Base-by-base conservation (phyloP, 2,113 vertebrate genomes). In the Herpetotheres cachinnans region DNA sequence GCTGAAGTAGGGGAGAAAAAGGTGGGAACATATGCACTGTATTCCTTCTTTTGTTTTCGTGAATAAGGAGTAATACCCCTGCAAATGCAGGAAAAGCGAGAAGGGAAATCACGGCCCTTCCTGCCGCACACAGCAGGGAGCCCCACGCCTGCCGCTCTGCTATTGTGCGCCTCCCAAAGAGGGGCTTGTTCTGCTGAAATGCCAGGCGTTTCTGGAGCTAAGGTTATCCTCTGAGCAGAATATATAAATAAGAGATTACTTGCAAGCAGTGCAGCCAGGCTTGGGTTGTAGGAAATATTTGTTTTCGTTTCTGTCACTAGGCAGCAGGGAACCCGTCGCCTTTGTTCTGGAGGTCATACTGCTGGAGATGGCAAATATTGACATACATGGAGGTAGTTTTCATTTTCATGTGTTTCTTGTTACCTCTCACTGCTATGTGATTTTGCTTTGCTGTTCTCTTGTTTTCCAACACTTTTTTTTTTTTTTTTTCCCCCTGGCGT, bases 361-460 rank as follows among this genome's bases (percentile, higher is more conserved):
- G 92, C 87, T 74, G 82, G 90, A 44, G 78, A 89, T 91, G 90
- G 91, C 95, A 97, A 97, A 97, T 97, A 96, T 96, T 96, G 97
- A 97, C 96, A 96, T 91, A 96, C 94, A 89, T 36, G 81, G 86
- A 95, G 95, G 71, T 76, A 94, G 88, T 95, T 95, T 94, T 91
- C 94, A 73, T 95, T 95, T 95, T 94, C 96, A 79, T 62, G 34
- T 95, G 97, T 95, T 97, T 96, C 95, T 96, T 96, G 94, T 97
- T 97, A 96, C 74, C 61, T 91, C 86, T 82, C 30, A 83, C 71
- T 56, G 82, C 76, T 92, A 29, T 36, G 50, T 69, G 69, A 44
- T 94, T 96, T 89, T 76, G 56, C 56, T 94, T 93, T 94, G 89
- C 73, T 73, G 3, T 96, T 52, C 82, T 67, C 62, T 80, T 94